Conservation (phyloP, 2,888 invertebrate species). For the Epinotia nisella region DNA sequence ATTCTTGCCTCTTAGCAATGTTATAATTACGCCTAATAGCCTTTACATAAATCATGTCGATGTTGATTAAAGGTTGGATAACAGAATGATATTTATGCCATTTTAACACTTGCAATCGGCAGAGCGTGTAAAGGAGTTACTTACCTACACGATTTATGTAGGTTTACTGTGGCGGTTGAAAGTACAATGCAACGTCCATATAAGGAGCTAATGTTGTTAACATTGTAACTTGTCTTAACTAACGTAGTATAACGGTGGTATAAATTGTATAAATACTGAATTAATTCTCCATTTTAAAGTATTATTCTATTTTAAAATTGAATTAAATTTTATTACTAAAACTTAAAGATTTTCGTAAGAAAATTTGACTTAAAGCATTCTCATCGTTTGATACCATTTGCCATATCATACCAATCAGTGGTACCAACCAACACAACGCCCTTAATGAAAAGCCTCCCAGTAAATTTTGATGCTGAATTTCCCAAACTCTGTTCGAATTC, state of each 20-base stretch:
- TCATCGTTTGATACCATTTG: background rate
- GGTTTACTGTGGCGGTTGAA: background rate
- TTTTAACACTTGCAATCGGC: slow-evolving; percentile 21
- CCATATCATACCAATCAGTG: background rate
- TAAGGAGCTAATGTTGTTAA: background rate
- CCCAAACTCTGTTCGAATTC: slow-evolving; percentile 54
- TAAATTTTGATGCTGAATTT: slow-evolving; percentile 47
- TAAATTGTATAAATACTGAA: too few relatives aligned
- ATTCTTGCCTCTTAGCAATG: slow-evolving; percentile 26
- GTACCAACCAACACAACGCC: background rate
- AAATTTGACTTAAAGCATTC: background rate
- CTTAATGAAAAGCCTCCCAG: slow-evolving; percentile 31
- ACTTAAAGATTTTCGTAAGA: too few relatives aligned
- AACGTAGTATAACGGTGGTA: too few relatives aligned
- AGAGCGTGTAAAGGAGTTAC: slow-evolving; percentile 16
- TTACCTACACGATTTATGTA: background rate
- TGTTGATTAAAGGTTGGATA: slow-evolving; percentile 27
- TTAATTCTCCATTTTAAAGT: too few relatives aligned
- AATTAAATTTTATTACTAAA: too few relatives aligned
- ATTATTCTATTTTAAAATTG: too few relatives aligned
- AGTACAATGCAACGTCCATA: background rate
- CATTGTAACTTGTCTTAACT: background rate
- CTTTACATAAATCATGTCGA: slow-evolving; percentile 10
- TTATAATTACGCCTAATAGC: slow-evolving; percentile 20
- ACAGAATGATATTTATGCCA: slow-evolving; percentile 16